Evolutionary conservation across 2,113 vertebrate genomes (phyloP).

Genomic region (Amphiprion ocellaris): DNA sequence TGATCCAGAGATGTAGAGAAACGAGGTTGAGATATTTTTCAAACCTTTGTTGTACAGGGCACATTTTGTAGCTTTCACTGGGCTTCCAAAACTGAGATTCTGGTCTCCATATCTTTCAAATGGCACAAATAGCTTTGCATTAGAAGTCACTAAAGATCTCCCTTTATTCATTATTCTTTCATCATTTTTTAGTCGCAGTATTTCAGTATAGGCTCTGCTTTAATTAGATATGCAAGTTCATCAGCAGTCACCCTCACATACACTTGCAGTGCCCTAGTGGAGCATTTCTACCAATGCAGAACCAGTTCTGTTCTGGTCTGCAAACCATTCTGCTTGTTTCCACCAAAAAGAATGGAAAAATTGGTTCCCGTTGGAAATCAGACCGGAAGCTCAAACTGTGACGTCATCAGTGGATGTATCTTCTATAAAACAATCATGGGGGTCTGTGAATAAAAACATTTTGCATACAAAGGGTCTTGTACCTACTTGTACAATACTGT

Average conservation of each 20-base stretch:
- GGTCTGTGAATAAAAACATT: neutral
- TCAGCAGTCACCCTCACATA: neutral
- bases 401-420: neutral
- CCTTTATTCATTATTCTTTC: neutral
- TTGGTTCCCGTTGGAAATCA: neutral
- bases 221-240: neutral
- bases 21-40: constrained; percentile 13
- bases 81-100: neutral
- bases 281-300: neutral
- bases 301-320: neutral
- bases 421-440: neutral
- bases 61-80: constrained; percentile 27
- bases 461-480: neutral
- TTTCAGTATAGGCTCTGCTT: neutral
- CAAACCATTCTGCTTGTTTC: neutral
- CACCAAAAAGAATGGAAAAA: neutral
- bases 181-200: neutral
- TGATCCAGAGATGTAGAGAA: constrained; percentile 32
- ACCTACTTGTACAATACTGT: no score
- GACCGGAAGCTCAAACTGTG: neutral
- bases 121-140: neutral
- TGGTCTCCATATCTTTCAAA: neutral
- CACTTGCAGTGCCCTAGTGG: neutral
- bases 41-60: constrained; percentile 25
- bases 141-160: neutral